Base-by-base conservation (phyloP, 2,888 invertebrate genomes). In the Nycteola revayana region DNA sequence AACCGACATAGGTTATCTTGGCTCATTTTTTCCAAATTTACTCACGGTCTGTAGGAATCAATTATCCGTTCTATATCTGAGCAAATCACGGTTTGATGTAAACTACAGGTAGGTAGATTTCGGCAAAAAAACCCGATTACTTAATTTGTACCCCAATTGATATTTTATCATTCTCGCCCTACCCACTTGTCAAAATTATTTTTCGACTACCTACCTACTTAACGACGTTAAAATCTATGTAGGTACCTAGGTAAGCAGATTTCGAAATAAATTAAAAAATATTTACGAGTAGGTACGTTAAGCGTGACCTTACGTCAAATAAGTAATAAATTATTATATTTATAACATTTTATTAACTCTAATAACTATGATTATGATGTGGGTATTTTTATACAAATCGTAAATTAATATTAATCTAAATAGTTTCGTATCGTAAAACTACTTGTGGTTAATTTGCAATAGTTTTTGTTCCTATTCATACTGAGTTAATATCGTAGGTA, bases 1-100 rank as follows among this genome's bases (percentile, higher is more conserved):
- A 39, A 44, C 55, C 64, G 62, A 58, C 57, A 50, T 47, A 47
- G 58, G 66, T 68, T 80, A 76, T 77, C 78, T 73, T 58, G 60
- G 60, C 59, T 66, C 60, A 62, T 74, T 75, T 77, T 72, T 65
- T 63, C 59, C 61, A 75, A 73, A 71, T 76, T 65, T 68, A 66
- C 60, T 38, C 66, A 56, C 60, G 57, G 59, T 51, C 63, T 57
- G 70, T 58, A 66, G 69, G 65, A 75, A 73, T 72, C 67, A 71
- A 76, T 76, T 74, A 60, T 62, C 37, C 49, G 27, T 34, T 34
- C 26, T 28, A 5, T 21, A 5, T n/a, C 21, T 21, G 30, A 25
- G 45, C 52, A 49, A 55, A 53, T 49, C 53, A 38, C 40, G 35
- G 24, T 40, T 37, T 53, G 35, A 49, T 36, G 45, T 3, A 5